These are phyloP conservation scores for Eupithecia insigniata DNA, from an alignment of 2,888 invertebrate species.

Conservation along the genomic window DNA sequence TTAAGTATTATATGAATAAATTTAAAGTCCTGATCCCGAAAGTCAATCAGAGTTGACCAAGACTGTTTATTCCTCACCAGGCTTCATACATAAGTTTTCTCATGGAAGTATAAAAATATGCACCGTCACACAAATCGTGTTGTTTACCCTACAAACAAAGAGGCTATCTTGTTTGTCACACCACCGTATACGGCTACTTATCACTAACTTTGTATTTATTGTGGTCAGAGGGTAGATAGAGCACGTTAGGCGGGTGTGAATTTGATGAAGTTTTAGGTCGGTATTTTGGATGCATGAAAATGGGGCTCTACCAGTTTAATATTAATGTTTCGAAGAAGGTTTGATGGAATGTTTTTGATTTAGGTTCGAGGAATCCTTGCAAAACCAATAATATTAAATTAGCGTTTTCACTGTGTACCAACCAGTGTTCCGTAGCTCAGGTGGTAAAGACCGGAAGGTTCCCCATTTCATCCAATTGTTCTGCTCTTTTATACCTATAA, in stretches of 20 bases:
- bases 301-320: too few relatives aligned
- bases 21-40: neutral
- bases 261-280: neutral
- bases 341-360: too few relatives aligned
- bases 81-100: neutral
- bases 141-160: neutral
- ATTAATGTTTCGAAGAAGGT: too few relatives aligned
- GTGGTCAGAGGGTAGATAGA: slow-evolving; percentile 1
- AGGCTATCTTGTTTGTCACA: slow-evolving; percentile 1
- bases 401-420: too few relatives aligned
- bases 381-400: too few relatives aligned
- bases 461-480: neutral
- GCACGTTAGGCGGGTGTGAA: neutral
- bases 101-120: neutral
- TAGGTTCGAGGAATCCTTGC: too few relatives aligned
- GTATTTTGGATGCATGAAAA: neutral
- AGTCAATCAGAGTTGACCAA: neutral
- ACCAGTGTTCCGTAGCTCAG: neutral
- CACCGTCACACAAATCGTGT: neutral
- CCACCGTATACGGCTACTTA: neutral
- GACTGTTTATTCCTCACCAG: neutral
- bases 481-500: too few relatives aligned
- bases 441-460: neutral
- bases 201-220: neutral
- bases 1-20: neutral